Evolutionary conservation across 1,140 invertebrate species (phyloP), one percentile per base, ranked within the genome.

Genomic region (Tribolium madens): DNA sequence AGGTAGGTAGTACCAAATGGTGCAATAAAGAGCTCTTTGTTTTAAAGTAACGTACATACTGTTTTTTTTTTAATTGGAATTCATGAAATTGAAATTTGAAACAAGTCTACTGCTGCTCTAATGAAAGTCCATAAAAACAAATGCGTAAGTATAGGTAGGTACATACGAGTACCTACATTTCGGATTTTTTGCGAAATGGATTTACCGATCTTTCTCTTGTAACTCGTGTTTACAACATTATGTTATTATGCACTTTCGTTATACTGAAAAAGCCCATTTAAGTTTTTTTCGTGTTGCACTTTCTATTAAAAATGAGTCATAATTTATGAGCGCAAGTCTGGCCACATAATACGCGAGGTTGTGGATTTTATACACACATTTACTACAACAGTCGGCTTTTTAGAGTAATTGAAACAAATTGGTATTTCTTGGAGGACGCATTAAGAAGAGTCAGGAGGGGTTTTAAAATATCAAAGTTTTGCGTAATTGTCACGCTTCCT

Each of bases 391-490:
- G 15, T 15, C 48, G 3, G 48, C 13, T 50, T 50, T 50, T 50
- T 14, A 4, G 10, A 14, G 48, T 50, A 50, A 50, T 50, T 50
- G 48, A 50, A 50, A 50, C 48, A 50, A 57, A 57, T 57, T 57
- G 10, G 52, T 21, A 17, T 57, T 57, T 57, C 52, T 18, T 57
- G 17, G 17, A 57, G 52, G 57, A 33, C n/a, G 26, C n/a, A 33
- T 64, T 64, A 64, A 64, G 57, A 42, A 64, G 36, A 64, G 57
- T 64, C 57, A 64, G 26, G 57, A 64, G 57, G 31, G 18, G 12
- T 64, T 64, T 33, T 64, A 64, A 64, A 64, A 64, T 33, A 31
- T 64, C 57, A 64, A 64, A 57, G 52, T 33, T 64, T 64, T 33
- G 57, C 57, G 26, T 33, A 64, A 64, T 64, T 64, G 57, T 64